Evolutionary conservation across 2,888 invertebrate genomes (phyloP).

Genomic region (Lasioglossum zephyrum): DNA sequence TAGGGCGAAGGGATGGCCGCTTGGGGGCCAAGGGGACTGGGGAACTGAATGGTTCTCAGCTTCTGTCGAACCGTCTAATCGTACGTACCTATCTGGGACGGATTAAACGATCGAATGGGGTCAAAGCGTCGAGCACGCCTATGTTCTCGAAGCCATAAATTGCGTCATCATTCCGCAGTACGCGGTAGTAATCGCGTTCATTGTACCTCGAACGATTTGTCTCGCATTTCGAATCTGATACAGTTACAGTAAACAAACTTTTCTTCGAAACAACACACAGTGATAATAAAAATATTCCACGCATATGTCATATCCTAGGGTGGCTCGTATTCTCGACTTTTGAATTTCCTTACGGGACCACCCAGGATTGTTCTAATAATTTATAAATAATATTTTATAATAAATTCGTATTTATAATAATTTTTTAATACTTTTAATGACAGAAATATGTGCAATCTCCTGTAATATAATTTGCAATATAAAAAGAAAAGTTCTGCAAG

Average conservation of each 20-base stretch:
- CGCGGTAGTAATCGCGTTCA: constrained; percentile 58
- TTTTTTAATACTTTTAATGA: too few species aligned
- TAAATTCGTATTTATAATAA: too few species aligned
- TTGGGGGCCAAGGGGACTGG: constrained; percentile 30
- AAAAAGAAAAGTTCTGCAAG: too few species aligned
- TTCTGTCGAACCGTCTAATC: constrained; percentile 72
- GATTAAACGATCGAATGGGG: constrained; percentile 71
- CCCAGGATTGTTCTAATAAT: too few species aligned
- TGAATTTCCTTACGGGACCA: too few species aligned
- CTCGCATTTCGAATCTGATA: constrained; percentile 25
- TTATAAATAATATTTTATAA: too few species aligned
- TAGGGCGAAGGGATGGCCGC: constrained; percentile 33
- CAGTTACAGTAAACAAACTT: constrained; percentile 22
- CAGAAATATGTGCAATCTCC: too few species aligned
- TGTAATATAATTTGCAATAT: too few species aligned
- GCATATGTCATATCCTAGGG: neutral
- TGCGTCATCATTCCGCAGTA: constrained; percentile 57
- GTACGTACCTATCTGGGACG: constrained; percentile 67
- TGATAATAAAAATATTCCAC: neutral
- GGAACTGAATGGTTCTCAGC: constrained; percentile 63
- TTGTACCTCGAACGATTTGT: constrained; percentile 26
- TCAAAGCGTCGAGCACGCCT: constrained; percentile 55
- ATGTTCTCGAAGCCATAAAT: constrained; percentile 62
- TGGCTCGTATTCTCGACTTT: too few species aligned
- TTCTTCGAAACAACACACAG: neutral